phyloP scores from a whole-genome alignment of 2,888 invertebrate species.

The Thereva unica region DNA sequence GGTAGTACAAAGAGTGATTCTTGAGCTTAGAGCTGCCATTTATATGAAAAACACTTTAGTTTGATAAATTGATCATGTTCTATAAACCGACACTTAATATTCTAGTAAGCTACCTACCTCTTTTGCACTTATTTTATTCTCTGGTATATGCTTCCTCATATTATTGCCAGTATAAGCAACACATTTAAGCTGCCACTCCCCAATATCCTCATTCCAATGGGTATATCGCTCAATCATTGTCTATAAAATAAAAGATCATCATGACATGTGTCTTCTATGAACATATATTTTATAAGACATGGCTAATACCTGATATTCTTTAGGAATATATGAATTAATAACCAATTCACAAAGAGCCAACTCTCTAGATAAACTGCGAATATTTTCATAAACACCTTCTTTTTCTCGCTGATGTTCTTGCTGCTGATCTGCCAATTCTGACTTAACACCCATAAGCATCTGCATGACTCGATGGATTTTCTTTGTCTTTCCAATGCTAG shows the following conservation, averaged over 20 bases:
- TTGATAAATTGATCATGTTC: too few species aligned
- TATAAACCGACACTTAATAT: too few species aligned
- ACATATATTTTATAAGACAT: neutral
- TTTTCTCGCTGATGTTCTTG: slow-evolving; percentile 96
- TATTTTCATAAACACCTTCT: slow-evolving; percentile 93
- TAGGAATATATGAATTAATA: slow-evolving; percentile 91
- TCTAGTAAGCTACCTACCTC: slow-evolving; percentile 46
- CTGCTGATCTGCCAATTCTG: slow-evolving; percentile 83
- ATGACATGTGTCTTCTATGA: neutral
- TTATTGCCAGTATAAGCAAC: slow-evolving; percentile 99
- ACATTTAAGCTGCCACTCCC: slow-evolving; percentile 97
- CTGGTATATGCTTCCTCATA: slow-evolving; percentile 74
- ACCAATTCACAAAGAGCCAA: slow-evolving; percentile 88
- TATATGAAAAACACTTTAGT: too few species aligned
- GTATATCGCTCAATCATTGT: slow-evolving; percentile 88
- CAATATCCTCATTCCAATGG: slow-evolving; percentile 97
- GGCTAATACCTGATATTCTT: slow-evolving; percentile 78
- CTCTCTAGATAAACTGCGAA: slow-evolving; percentile 87
- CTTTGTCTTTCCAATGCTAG: slow-evolving; percentile 88
- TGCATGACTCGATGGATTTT: slow-evolving; percentile 89
- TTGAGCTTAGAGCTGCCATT: too few species aligned
- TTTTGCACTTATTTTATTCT: slow-evolving; percentile 54
- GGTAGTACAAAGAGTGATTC: too few species aligned
- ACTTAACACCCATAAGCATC: slow-evolving; percentile 82
- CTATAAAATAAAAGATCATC: slow-evolving; percentile 56